Base-by-base conservation (phyloP, 2,888 invertebrate genomes). In the Tenthredo amoena region DNA sequence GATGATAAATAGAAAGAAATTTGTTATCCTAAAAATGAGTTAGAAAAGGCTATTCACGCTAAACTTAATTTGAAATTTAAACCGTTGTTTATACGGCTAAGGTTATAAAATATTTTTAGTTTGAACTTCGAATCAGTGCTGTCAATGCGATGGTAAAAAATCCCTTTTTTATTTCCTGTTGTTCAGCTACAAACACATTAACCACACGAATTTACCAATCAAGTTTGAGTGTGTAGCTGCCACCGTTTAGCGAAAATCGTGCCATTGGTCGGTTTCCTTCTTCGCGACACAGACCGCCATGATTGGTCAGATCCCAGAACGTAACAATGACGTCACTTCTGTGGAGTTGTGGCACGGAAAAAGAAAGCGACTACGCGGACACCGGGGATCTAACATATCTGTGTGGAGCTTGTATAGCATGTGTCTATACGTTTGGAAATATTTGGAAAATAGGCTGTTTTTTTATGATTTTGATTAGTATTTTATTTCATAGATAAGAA, bases 361-460 rank as follows among this genome's bases (percentile, higher is more conserved):
- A 26, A 4, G 26, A 62, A 62, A 62, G 21, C 62, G 62, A 26
- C 21, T 21, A 12, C 26, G 7, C 4, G 21, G 6, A 62, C 10
- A 26, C 74, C 9, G 7, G 43, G 43, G 21, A 26, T 47, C 31
- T 15, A 50, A 77, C 43, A 72, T 40, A 72, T 71, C 71, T 74
- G 55, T 31, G 12, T 18, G 21, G 15, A 55, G 31, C 31, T 68
- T 26, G 68, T 68, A 47, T 65, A 68, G 83, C 83, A 83, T 83
- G 83, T 83, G 83, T 68, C 37, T 81, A 31, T 65, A 68, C 83
- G 68, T 65, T 83, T 83, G 47, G 83, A 83, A 68, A 83, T 68
- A 83, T 83, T 83, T 83, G 83, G 83, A 83, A 83, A 71, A 83
- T 47, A 83, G 43, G 34, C 43, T 71, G 31, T 68, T 83, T 83